Evolutionary conservation across 2,797 vertebrate species (phyloP).

Genomic region (Anomalospiza imberbis): DNA sequence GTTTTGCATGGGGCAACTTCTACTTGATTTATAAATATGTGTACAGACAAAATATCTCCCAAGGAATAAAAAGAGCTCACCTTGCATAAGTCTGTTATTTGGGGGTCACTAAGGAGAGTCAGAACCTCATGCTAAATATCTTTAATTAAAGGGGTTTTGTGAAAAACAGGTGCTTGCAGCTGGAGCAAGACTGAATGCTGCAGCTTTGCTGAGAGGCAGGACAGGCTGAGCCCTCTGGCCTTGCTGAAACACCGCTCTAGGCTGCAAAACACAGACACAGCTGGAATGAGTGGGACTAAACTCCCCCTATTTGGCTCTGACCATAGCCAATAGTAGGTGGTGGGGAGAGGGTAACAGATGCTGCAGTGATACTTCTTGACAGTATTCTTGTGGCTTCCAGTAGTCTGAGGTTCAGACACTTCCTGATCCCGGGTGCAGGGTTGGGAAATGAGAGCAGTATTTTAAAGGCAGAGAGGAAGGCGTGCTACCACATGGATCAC

Average conservation of each 20-base stretch:
- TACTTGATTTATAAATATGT: background rate
- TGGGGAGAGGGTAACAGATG: background rate
- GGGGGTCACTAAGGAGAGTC: background rate
- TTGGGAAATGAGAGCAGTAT: background rate
- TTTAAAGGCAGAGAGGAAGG: background rate
- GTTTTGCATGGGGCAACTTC: fast-evolving
- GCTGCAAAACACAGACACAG: background rate
- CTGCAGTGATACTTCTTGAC: background rate
- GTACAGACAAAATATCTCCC: background rate
- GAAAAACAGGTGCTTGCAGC: background rate
- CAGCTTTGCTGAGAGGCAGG: background rate
- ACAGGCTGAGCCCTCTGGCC: background rate
- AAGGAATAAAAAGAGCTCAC: background rate
- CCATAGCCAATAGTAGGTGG: background rate
- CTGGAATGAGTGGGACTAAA: background rate
- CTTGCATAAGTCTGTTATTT: background rate
- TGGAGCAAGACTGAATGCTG: background rate
- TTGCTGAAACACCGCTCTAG: background rate
- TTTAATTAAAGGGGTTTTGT: background rate
- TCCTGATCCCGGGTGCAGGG: background rate
- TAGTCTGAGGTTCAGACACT: background rate
- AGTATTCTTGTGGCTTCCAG: background rate
- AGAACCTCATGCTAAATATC: background rate
- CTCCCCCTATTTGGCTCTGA: background rate
- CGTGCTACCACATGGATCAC: background rate